Base-by-base conservation (phyloP, 30 jellyfish, hydroid and myxozoan genomes). In the Haliclystus octoradiatus region DNA sequence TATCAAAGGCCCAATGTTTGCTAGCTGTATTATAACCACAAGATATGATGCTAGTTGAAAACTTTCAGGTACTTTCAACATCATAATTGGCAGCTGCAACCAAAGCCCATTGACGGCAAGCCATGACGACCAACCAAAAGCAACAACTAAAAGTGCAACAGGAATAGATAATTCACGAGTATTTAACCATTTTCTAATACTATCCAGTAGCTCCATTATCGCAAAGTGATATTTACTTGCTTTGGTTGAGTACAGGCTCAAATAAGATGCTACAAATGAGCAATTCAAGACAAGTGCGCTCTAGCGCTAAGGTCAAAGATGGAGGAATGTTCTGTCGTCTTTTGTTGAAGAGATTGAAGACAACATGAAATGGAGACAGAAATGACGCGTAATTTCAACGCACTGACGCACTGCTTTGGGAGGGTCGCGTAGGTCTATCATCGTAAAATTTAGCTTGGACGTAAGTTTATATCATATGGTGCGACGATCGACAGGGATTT, bases 111-210 rank as follows among this genome's bases (percentile, higher is more conserved):
- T 85, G 33, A 85, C 69, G 5, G 88, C 88, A 28, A 85, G 81
- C 96, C 96, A 85, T 2, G 96, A 85, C 0, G 93, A 90, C 34
- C 83, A 68, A 26, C 93, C 96, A 77, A 85, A 85, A 22, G 78
- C 57, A 65, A 85, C 71, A 3, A 84, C 86, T 33, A 84, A 46
- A 1, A 71, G 15, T n/a, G 69, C 57, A 19, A 40, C 57, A 40
- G 57, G 19, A 9, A 40, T 9, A 5, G 57, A 40, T 9, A 40
- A 5, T 19, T 40, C 19, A 5, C 57, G 57, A 19, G 9, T 40
- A 19, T 40, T 9, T 5, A 40, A 40, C 57, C 57, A 40, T 40
- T 40, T 40, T 40, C 9, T 5, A 40, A 40, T 40, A 19, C 19
- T 40, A 9, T 40, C 57, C 19, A 5, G 57, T 5, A 19, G 57